Evolutionary conservation across 2,888 invertebrate species (phyloP), one percentile per base, ranked within the genome.

Genomic region (Mimumesa dahlbomi): DNA sequence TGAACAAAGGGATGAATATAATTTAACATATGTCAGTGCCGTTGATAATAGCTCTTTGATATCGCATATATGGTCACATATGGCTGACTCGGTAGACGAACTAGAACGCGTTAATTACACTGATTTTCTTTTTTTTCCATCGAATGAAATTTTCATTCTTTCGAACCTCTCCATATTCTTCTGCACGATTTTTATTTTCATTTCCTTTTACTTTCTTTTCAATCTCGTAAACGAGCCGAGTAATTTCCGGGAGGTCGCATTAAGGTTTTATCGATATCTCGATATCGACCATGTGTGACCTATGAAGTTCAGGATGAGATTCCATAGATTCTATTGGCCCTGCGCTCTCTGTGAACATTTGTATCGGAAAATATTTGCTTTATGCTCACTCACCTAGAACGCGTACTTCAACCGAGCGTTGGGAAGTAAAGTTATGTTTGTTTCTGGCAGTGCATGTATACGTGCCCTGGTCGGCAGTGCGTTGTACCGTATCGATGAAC

Each of bases 391-490:
- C 82, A 91, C 90, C 90, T 54, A 90, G 85, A 65, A 91, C 90
- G 50, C 87, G 86, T 57, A 91, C 85, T 58, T 90, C 89, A 42
- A 90, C 89, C 21, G 89, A 85, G 63, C 90, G 85, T 31, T 89
- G 87, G 18, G 90, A 88, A 21, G 89, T 88, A 63, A 88, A 85
- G 56, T 90, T 91, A 74, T 90, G 90, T 59, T 90, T 89, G 85
- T 91, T 91, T 48, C 88, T 88, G 1, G 92, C 92, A 1, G 90
- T 89, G 84, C 92, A 92, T 36, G 90, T 90, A 84, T 92, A 92
- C 58, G 88, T 88, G 38, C 92, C 92, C 69, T 91, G 91, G 82
- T 92, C 92, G 34, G 90, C 89, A 34, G 84, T 87, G 36, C 90
- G 89, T 75, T 91, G 91, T 46, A 92, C 91, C 58, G 90, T 91